Evolutionary conservation across 30 jellyfish, hydroid and myxozoan genomes (phyloP), one percentile per base, ranked within the genome.

Genomic region (Aurelia sp.): DNA sequence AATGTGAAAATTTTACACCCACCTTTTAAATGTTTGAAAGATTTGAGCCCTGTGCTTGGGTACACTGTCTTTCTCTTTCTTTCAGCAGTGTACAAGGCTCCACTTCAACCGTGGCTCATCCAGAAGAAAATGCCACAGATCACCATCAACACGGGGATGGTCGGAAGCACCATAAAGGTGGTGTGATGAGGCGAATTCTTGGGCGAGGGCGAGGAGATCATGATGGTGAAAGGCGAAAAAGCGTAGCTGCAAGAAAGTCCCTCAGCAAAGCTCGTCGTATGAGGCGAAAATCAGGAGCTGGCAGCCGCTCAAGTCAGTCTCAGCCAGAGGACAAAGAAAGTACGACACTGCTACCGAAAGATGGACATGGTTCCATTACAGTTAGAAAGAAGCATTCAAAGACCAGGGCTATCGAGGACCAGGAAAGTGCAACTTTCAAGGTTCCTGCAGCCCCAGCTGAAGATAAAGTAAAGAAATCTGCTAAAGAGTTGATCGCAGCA

Each of bases 121-220:
- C 15, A 7, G 79, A 48, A 1, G 72, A 16, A 44, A 23, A 15
- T 11, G 13, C 89, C 2, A 63, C 6, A 52, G 59, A 23, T 30
- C 21, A 53, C 11, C 73, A 53, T 19, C 33, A 72, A 16, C 66
- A 31, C 12, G 71, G 63, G 3, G 74, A 41, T 23, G 84, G 35
- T 9, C 62, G 63, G 50, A 67, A 31, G 6, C 87, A 73, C 52
- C 79, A 69, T 50, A 78, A 44, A 63, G 79, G 75, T 1, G 93
- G 93, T 20, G 73, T 76, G 19, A 18, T 84, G 55, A 68, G 87
- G 52, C 33, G 63, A 48, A 59, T 84, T 47, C 77, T 84, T 63
- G 93, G 93, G n/a, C 73, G 78, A 63, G 93, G 93, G 20, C 48
- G 75, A 48, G 93, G 92, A 21, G 86, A 84, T 23, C 91, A 82